Evolutionary conservation across 2,797 vertebrate genomes (phyloP).

Genomic region (Novumbra hubbsi): DNA sequence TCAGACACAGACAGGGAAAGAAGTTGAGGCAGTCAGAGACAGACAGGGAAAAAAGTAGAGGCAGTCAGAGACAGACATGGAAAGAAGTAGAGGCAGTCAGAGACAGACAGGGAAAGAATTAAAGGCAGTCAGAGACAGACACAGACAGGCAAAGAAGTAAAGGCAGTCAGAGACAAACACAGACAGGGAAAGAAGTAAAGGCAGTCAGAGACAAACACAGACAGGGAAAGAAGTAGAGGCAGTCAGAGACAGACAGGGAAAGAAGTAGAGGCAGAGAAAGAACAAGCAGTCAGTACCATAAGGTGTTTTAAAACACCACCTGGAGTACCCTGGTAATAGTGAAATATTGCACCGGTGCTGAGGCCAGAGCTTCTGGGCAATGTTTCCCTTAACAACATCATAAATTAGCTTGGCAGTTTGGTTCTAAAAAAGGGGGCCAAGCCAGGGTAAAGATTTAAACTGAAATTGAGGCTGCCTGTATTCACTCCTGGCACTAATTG

Average conservation of each 20-base stretch:
- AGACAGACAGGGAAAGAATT: neutral
- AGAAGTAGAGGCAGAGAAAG: constrained; percentile 31
- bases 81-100: neutral
- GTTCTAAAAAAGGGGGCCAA: constrained; percentile 57
- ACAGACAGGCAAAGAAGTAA: constrained; percentile 40
- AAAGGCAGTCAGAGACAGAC: constrained; percentile 49
- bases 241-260: constrained; percentile 7
- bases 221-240: constrained; percentile 27
- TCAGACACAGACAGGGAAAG: no score
- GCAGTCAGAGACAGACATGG: constrained; percentile 5
- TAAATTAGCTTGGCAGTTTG: constrained; percentile 72
- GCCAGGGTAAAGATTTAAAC: constrained; percentile 53
- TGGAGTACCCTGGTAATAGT: constrained; percentile 71
- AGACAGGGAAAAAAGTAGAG: no score
- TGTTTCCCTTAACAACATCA: constrained; percentile 63
- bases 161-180: no score
- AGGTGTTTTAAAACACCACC: constrained; percentile 74
- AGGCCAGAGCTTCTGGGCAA: constrained; percentile 62
- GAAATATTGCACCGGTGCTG: constrained; percentile 69
- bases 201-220: constrained; percentile 52
- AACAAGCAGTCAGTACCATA: constrained; percentile 64
- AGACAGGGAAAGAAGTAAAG: neutral
- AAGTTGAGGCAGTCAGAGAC: constrained; percentile 56
- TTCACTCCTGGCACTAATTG: constrained; percentile 41
- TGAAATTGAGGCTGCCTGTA: constrained; percentile 40